Evolutionary conservation across 2,888 invertebrate genomes (phyloP).

Genomic region (Eupithecia abbreviata): DNA sequence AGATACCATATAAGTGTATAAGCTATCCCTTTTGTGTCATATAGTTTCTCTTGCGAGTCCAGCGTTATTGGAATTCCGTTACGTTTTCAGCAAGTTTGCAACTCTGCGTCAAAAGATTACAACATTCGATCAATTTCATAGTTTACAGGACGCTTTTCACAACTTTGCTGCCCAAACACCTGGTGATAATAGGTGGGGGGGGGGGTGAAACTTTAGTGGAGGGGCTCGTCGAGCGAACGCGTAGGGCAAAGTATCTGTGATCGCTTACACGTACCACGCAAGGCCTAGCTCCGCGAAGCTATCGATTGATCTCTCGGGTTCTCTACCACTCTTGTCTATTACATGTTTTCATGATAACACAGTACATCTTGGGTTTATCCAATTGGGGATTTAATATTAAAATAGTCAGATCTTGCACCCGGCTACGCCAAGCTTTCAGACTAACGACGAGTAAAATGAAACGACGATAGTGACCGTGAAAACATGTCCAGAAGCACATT

Average conservation of each 20-base stretch:
- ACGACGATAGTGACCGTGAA: slow-evolving; percentile 54
- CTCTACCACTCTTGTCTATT: slow-evolving; percentile 68
- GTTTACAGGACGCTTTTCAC: slow-evolving; percentile 39
- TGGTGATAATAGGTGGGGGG: slow-evolving; percentile 33
- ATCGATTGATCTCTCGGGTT: slow-evolving; percentile 74
- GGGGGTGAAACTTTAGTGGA: slow-evolving; percentile 36
- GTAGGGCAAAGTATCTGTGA: slow-evolving; percentile 78
- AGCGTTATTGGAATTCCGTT: slow-evolving; percentile 16
- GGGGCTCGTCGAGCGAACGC: slow-evolving; percentile 73
- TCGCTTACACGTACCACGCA: slow-evolving; percentile 83
- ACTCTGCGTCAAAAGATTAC: slow-evolving; percentile 12
- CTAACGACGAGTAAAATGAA: slow-evolving; percentile 22
- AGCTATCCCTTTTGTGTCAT: slow-evolving; percentile 21
- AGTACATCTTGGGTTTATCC: slow-evolving; percentile 33
- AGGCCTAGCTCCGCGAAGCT: slow-evolving; percentile 81
- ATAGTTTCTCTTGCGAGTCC: slow-evolving; percentile 16
- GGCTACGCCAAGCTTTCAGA: slow-evolving; percentile 23
- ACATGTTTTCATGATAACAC: slow-evolving; percentile 76
- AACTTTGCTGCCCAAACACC: slow-evolving; percentile 38
- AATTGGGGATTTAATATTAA: neutral
- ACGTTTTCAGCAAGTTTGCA: slow-evolving; percentile 16
- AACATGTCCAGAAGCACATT: slow-evolving; percentile 69
- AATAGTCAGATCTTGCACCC: slow-evolving; percentile 9
- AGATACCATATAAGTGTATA: neutral
- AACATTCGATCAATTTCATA: slow-evolving; percentile 36